A percentile compares a stretch with the other conserved stretches of the same genome.
phyloP scores from a whole-genome alignment of 1,140 invertebrate genomes.

The Octopus bimaculoides region DNA sequence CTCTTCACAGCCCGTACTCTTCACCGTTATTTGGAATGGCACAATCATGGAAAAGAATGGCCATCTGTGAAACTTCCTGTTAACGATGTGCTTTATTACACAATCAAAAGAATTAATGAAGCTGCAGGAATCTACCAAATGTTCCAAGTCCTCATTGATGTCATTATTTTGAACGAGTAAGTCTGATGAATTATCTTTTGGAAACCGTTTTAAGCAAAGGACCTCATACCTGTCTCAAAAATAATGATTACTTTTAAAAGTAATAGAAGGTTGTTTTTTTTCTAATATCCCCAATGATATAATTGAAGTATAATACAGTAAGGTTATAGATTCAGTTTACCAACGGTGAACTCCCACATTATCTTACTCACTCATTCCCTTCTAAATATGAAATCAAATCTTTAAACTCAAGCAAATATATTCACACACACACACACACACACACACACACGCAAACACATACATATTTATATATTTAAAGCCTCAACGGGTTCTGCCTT shows the following conservation, averaged over 20 bases:
- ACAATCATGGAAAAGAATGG: constrained; percentile 55
- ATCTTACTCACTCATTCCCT: too few species aligned
- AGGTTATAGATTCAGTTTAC: too few species aligned
- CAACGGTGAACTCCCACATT: too few species aligned
- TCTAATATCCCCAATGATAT: too few species aligned
- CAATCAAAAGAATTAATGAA: constrained; percentile 58
- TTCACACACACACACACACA: neutral
- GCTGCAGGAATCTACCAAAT: constrained; percentile 60
- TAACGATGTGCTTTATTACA: constrained; percentile 45
- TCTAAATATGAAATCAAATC: too few species aligned
- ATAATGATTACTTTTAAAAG: too few species aligned
- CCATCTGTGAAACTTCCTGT: constrained; percentile 41
- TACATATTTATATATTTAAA: neutral
- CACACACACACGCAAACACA: neutral
- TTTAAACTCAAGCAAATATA: too few species aligned
- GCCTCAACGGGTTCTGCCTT: too few species aligned
- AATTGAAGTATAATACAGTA: too few species aligned
- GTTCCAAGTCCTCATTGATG: constrained; percentile 49
- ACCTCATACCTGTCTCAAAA: neutral
- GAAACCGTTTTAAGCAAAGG: neutral
- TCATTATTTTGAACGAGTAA: constrained; percentile 42
- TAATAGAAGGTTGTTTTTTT: too few species aligned
- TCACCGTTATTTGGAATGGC: constrained; percentile 53
- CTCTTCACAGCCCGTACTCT: constrained; percentile 52
- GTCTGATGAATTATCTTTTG: constrained; percentile 13